phyloP scores from a whole-genome alignment of 2,888 invertebrate genomes.

The Apamea epomidion region DNA sequence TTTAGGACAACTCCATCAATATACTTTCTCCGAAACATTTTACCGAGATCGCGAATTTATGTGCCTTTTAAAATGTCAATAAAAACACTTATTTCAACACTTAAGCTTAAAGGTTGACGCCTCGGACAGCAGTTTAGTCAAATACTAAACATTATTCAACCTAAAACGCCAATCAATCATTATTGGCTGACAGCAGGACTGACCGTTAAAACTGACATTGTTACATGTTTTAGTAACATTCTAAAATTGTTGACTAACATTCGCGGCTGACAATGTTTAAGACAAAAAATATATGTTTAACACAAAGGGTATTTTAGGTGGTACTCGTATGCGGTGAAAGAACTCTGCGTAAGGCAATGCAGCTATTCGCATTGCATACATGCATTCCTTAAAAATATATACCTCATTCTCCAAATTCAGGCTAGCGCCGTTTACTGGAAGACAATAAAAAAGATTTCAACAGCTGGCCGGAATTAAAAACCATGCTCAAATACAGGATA shows the following conservation, averaged over 20 bases:
- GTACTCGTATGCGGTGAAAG: no score
- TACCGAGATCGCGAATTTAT: not conserved
- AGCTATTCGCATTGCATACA: not conserved
- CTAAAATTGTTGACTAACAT: conserved; percentile 29
- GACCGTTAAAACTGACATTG: conserved; percentile 42
- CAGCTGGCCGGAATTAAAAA: not conserved
- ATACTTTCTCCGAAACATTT: conserved; percentile 7
- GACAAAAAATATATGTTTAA: not conserved
- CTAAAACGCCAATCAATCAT: conserved; percentile 55
- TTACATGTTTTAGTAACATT: conserved; percentile 32
- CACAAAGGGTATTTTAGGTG: no score
- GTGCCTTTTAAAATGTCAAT: conserved; percentile 17
- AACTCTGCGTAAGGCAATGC: not conserved
- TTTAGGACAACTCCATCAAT: not conserved
- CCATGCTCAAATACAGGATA: no score
- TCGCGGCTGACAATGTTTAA: conserved; percentile 19
- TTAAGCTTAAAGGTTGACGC: conserved; percentile 12
- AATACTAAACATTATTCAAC: conserved; percentile 51
- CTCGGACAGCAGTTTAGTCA: conserved; percentile 47
- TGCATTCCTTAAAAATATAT: not conserved
- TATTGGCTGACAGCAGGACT: conserved; percentile 40
- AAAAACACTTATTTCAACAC: conserved; percentile 34
- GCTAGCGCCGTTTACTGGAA: not conserved
- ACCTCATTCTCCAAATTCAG: not conserved
- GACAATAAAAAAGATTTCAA: not conserved